Percentiles rank a stretch among this genome's conserved stretches.
These are phyloP conservation scores for Caradrina clavipalpis DNA, from an alignment of 2,888 invertebrate species.

Conservation along the genomic window DNA sequence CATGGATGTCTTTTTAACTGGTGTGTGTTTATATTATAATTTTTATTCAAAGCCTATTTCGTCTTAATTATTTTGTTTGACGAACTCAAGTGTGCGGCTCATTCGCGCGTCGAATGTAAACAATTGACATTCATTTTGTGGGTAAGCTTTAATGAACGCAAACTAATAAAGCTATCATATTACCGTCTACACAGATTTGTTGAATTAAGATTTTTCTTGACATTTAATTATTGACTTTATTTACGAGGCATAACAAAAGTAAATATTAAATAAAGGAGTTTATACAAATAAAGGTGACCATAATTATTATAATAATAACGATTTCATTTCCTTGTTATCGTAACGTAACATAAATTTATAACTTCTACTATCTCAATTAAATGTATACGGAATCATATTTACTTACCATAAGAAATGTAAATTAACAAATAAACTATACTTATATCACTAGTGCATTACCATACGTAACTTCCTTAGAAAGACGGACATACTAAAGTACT, in stretches of 20 bases:
- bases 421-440: conserved; percentile 31
- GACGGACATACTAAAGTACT: conserved; percentile 5
- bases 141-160: conserved; percentile 71
- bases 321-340: conserved; percentile 46
- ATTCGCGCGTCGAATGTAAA: conserved; percentile 72
- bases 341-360: conserved; percentile 28
- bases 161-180: conserved; percentile 68
- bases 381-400: conserved; percentile 26
- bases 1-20: conserved; percentile 91
- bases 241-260: conserved; percentile 42
- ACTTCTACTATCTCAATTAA: conserved; percentile 8
- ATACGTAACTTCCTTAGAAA: conserved; percentile 42
- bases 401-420: conserved; percentile 15
- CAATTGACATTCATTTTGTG: conserved; percentile 71
- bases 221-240: conserved; percentile 43
- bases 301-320: conserved; percentile 26
- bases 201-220: conserved; percentile 54
- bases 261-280: conserved; percentile 30
- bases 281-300: conserved; percentile 39
- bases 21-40: conserved; percentile 82
- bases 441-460: conserved; percentile 6
- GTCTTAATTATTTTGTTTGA: conserved; percentile 62
- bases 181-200: conserved; percentile 63
- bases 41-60: conserved; percentile 58
- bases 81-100: conserved; percentile 66